phyloP scores from a whole-genome alignment of 2,888 invertebrate genomes.

The Caenorhabditis sp. region DNA sequence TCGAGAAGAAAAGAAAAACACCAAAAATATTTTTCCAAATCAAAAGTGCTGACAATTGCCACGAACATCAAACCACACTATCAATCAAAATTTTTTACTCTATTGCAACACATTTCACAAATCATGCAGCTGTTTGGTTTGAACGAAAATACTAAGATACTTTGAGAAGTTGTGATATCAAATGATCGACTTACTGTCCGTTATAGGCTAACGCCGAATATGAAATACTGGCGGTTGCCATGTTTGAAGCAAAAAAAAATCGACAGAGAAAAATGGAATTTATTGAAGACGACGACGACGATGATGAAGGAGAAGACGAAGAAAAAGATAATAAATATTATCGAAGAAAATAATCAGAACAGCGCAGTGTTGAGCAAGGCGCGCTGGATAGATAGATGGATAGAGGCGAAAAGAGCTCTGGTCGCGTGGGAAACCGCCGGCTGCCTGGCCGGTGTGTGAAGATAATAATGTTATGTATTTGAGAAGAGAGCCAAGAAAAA shows the following conservation, averaged over 20 bases:
- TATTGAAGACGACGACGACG: not conserved
- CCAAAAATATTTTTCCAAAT: too few species aligned
- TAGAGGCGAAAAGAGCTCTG: constrained; percentile 10
- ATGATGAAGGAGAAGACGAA: constrained; percentile 12
- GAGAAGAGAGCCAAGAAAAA: constrained; percentile 16
- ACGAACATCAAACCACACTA: constrained; percentile 1
- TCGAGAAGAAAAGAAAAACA: not conserved
- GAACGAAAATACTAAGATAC: too few species aligned
- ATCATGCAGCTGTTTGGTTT: not conserved
- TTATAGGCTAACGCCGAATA: constrained; percentile 55
- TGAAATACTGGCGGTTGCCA: constrained; percentile 57
- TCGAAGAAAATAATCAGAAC: constrained; percentile 3
- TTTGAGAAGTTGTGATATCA: too few species aligned
- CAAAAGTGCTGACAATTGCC: not conserved
- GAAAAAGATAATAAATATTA: constrained; percentile 13
- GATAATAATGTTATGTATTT: constrained; percentile 1
- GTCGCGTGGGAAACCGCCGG: constrained; percentile 44
- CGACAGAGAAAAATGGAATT: not conserved
- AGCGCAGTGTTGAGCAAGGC: constrained; percentile 2
- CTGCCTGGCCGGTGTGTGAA: constrained; percentile 10
- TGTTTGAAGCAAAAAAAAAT: not conserved
- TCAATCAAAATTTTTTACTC: not conserved
- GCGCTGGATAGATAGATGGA: constrained; percentile 11
- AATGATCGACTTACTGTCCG: constrained; percentile 52
- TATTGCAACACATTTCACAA: not conserved